phyloP scores from a whole-genome alignment of 2,113 vertebrate genomes.

The Tragulus kanchil region DNA sequence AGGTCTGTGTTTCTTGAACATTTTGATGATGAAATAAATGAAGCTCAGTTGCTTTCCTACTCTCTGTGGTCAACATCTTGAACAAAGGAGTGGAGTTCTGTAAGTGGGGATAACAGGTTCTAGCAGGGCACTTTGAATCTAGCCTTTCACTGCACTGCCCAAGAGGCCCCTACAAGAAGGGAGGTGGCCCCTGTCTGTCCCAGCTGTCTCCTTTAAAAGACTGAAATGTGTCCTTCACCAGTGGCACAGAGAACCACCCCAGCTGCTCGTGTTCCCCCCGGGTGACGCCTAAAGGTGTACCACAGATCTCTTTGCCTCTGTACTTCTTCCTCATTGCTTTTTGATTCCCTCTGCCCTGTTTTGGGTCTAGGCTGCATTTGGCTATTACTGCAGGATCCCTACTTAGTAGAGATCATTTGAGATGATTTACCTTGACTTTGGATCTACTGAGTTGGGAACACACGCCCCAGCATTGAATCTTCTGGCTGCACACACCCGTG shows the following conservation, averaged over 20 bases:
- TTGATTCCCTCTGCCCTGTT: neutral
- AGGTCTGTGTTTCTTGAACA: slow-evolving; percentile 43
- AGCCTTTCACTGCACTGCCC: neutral
- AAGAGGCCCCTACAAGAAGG: neutral
- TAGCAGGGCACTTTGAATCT: neutral
- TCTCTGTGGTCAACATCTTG: neutral
- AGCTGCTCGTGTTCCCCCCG: neutral
- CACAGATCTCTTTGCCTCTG: neutral
- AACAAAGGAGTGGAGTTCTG: neutral
- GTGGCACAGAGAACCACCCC: neutral
- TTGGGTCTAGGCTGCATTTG: neutral
- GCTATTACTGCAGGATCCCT: neutral
- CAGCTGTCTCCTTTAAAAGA: neutral
- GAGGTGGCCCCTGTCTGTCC: neutral
- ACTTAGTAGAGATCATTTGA: neutral
- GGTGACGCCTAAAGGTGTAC: neutral
- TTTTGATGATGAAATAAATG: slow-evolving; percentile 44
- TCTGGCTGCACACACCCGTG: neutral
- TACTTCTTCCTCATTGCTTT: neutral
- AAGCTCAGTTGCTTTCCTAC: neutral
- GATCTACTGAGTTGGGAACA: neutral
- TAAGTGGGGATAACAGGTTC: neutral
- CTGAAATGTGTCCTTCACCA: neutral
- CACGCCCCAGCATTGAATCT: neutral
- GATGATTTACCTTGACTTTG: neutral